Base-by-base conservation (phyloP, 2,797 vertebrate genomes). In the Propithecus perrieri region DNA sequence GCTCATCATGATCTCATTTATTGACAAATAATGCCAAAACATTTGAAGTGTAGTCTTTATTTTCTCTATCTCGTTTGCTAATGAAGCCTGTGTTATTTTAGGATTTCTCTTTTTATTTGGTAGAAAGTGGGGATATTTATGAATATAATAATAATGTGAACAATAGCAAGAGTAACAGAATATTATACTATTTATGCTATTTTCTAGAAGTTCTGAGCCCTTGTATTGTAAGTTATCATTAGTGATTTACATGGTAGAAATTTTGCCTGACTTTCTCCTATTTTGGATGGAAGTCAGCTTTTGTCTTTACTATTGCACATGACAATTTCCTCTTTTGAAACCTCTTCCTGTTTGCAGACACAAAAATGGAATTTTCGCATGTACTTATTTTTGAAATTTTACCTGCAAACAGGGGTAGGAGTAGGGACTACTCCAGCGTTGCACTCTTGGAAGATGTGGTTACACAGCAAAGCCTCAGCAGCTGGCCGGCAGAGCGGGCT, bases 381-480 rank as follows among this genome's bases (percentile, higher is more conserved):
- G 74, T 69, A n/a, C 11, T 71, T 53, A 2, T 22, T 26, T 46
- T 81, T 81, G 63, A 67, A 67, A 85, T 13, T 92, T 98, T 99
- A 99, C 99, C 99, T 99, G 99, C 99, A 99, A 84, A 99, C 97
- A 24, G 99, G 99, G 98, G 99, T 99, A 46, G 99, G 99, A 81
- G 99, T 97, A 7, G 99, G 99, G 63, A 99, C 99, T 48, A 98
- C 94, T 46, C 99, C 99, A 0, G 99, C 99, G 97, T 98, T 99
- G 98, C 99, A 99, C 97, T 99, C 99, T 59, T 99, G 99, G 98
- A 99, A 99, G 97, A 99, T 98, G 91, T 99, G 98, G 97, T 99
- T 99, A 98, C 99, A 99, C 92, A 99, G 98, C 95, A 99, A 98
- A 12, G 99, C 99, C 95, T 98, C 99, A 0, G 99, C 99, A 0